These are phyloP conservation scores for Sebastes baramenuke DNA, from an alignment of 2,797 vertebrate genomes.

Conservation along the genomic window DNA sequence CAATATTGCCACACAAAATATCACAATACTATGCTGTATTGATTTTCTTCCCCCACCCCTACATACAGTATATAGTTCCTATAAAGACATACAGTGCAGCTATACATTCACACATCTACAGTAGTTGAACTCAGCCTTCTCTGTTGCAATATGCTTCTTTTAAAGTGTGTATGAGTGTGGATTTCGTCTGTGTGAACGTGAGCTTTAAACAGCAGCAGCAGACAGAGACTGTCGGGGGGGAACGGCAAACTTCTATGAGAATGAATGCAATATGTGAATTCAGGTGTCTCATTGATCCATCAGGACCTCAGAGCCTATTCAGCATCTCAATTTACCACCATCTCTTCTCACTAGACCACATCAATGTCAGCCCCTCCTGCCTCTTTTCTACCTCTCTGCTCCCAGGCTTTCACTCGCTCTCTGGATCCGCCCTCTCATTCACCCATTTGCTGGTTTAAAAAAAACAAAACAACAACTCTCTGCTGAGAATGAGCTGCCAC, in stretches of 20 bases:
- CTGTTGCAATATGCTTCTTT: conserved; percentile 12
- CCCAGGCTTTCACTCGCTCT: conserved; percentile 9
- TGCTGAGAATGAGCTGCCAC: conserved; percentile 16
- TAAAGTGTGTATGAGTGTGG: conserved; percentile 21
- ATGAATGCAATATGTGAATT: conserved; percentile 59
- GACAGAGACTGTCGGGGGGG: conserved; percentile 47
- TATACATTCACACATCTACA: not conserved
- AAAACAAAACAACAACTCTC: not conserved
- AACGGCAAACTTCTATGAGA: conserved; percentile 54
- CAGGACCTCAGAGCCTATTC: conserved; percentile 57
- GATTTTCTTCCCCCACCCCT: no score
- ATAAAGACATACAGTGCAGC: not conserved
- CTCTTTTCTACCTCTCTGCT: conserved; percentile 15
- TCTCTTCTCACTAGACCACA: conserved; percentile 49
- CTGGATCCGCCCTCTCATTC: conserved; percentile 26
- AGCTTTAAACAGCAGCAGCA: conserved; percentile 43
- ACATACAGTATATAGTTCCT: not conserved
- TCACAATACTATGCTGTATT: no score
- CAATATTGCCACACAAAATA: no score
- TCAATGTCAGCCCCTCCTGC: conserved; percentile 37
- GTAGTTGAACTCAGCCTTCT: not conserved
- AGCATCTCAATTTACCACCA: conserved; percentile 69
- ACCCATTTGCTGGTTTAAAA: conserved; percentile 23
- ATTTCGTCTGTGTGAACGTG: conserved; percentile 24
- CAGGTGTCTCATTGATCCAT: conserved; percentile 71